Evolutionary conservation across 2,113 vertebrate species (phyloP), one percentile per base, ranked within the genome.

Genomic region (Rallus limicola): DNA sequence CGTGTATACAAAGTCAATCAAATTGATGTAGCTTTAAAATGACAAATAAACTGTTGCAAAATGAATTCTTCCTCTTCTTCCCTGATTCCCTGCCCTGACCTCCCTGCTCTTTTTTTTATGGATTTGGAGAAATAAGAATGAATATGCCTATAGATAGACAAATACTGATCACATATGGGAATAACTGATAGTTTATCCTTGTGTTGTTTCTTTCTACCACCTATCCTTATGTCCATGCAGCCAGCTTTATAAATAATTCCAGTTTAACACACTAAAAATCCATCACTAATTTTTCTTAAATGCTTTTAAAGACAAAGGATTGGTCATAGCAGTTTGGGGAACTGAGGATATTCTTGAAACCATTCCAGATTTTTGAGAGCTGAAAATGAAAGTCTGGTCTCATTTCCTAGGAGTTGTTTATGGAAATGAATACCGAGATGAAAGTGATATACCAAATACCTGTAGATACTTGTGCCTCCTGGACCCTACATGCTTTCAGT

Each of bases 391-490:
- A 53, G n/a, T 58, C 17, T 78, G 36, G 62, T 91, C 58, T 93
- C 69, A 85, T 93, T 93, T 94, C 88, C 74, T 72, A 15, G 23
- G 91, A 92, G 63, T 76, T 88, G 46, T 90, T 92, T 79, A 50
- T 94, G 65, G 80, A 96, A 93, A 93, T 68, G 65, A 96, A 58
- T 88, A 80, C 26, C 3, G 0, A 93, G 90, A 96, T 96, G 42
- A 79, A 96, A 96, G 62, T 72, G 80, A 82, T 94, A 86, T 5
- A 79, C 24, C 31, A 60, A 42, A 70, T 88, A 86, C 86, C 53
- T 96, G 93, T 86, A 91, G 88, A 55, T 92, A 71, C 95, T 93
- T 96, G 92, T 93, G 74, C 67, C 38, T 96, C 34, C 58, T 92
- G 80, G 65, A 68, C 44, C 24, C 52, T 53, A 3, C 38, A 16